Evolutionary conservation across 2,888 invertebrate species (phyloP).

Genomic region (Leucophora obtusa): DNA sequence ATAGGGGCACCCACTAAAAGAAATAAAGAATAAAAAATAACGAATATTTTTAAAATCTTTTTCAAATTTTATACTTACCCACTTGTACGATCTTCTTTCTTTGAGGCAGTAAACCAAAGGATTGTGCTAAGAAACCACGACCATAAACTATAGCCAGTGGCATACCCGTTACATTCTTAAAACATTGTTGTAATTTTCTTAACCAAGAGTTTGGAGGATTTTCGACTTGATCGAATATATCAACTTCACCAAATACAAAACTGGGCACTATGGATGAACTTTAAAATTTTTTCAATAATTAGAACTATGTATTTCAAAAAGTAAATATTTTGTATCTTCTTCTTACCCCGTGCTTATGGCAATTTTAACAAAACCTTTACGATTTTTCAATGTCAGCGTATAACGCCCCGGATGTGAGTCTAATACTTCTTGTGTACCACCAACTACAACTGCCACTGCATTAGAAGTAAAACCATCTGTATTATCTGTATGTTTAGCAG

Average conservation of each 20-base stretch:
- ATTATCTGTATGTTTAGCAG: conserved; percentile 72
- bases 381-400: conserved; percentile 84
- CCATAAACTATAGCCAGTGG: conserved; percentile 82
- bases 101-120: conserved; percentile 90
- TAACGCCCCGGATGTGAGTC: conserved; percentile 89
- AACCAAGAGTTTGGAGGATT: conserved; percentile 85
- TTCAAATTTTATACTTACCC: conserved; percentile 82
- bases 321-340: background rate
- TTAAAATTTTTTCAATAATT: conserved; percentile 39
- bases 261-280: conserved; percentile 92
- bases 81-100: conserved; percentile 90
- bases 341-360: conserved; percentile 87
- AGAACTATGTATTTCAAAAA: conserved; percentile 47
- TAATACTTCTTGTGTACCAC: conserved; percentile 93
- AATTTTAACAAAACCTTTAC: conserved; percentile 88
- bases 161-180: conserved; percentile 72
- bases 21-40: conserved; percentile 17
- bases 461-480: conserved; percentile 76
- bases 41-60: background rate
- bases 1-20: conserved; percentile 92
- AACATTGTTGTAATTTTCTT: conserved; percentile 83
- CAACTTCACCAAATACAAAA: conserved; percentile 94
- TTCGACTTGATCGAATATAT: conserved; percentile 87
- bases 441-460: conserved; percentile 88
- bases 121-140: conserved; percentile 90